These are phyloP conservation scores for Acanthopleura granulata DNA, from an alignment of 2,888 invertebrate species.

Conservation along the genomic window DNA sequence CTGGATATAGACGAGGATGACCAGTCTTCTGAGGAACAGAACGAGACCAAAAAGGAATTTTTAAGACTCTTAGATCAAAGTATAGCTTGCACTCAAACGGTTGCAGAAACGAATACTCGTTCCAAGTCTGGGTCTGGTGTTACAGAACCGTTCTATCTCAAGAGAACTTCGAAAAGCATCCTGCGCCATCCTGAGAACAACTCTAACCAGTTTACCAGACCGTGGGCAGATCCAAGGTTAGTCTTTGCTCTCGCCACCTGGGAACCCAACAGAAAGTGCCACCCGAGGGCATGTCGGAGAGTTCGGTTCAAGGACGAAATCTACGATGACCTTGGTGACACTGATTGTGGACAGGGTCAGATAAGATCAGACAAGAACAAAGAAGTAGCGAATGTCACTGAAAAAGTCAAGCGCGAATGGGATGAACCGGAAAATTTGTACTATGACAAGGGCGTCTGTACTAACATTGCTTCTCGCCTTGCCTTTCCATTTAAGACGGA, in stretches of 20 bases:
- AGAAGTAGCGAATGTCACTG: background rate
- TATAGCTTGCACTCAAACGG: background rate
- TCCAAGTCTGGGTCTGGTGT: background rate
- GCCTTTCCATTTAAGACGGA: conserved; percentile 2
- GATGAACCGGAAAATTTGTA: background rate
- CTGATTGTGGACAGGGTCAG: background rate
- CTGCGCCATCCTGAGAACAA: background rate
- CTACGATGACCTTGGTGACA: background rate
- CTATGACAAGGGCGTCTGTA: background rate
- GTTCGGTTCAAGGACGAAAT: conserved; percentile 14
- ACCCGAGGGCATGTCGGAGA: background rate
- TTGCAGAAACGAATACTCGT: background rate
- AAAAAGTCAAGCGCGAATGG: background rate
- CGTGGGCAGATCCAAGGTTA: background rate
- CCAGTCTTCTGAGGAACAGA: background rate
- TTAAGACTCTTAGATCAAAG: background rate
- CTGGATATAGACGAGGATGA: conserved; percentile 5
- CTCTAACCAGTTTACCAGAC: background rate
- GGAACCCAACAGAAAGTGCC: background rate
- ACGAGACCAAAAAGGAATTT: background rate
- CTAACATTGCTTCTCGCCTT: background rate
- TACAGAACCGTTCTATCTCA: background rate
- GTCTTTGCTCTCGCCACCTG: background rate
- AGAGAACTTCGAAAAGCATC: background rate
- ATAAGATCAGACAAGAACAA: too few relatives aligned